Conservation (phyloP, 2,113 vertebrate species). For the Picathartes gymnocephalus region DNA sequence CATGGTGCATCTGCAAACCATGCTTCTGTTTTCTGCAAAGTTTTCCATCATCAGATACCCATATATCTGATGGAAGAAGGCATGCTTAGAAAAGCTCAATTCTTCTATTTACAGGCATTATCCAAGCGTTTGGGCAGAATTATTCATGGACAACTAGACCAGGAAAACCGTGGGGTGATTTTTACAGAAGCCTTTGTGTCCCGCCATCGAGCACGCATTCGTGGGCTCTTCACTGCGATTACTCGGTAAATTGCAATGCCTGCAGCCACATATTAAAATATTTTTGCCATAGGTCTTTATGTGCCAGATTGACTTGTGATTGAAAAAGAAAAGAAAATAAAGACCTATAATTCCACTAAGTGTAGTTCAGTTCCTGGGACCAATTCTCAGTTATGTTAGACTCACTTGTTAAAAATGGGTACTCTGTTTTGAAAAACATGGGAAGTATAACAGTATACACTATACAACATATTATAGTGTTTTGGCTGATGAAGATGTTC, state of each 20-base stretch:
- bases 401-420: neutral
- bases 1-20: neutral
- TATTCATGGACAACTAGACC: constrained; percentile 89
- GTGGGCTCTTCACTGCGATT: constrained; percentile 91
- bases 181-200: constrained; percentile 91
- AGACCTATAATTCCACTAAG: neutral
- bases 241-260: constrained; percentile 76
- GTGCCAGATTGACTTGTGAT: neutral
- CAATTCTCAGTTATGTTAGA: neutral
- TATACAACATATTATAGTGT: neutral
- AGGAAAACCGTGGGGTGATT: constrained; percentile 88
- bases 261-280: neutral
- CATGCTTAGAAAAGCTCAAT: neutral
- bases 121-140: constrained; percentile 83
- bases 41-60: neutral
- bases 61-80: neutral
- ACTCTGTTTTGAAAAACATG: neutral
- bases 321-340: neutral
- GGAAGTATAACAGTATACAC: neutral
- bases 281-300: neutral
- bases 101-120: constrained; percentile 75
- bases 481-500: neutral
- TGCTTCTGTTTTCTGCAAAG: neutral
- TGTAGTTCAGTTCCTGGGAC: neutral
- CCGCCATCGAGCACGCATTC: constrained; percentile 88